Evolutionary conservation across 2,888 invertebrate species (phyloP), one percentile per base, ranked within the genome.

Genomic region (Clostera curtula): DNA sequence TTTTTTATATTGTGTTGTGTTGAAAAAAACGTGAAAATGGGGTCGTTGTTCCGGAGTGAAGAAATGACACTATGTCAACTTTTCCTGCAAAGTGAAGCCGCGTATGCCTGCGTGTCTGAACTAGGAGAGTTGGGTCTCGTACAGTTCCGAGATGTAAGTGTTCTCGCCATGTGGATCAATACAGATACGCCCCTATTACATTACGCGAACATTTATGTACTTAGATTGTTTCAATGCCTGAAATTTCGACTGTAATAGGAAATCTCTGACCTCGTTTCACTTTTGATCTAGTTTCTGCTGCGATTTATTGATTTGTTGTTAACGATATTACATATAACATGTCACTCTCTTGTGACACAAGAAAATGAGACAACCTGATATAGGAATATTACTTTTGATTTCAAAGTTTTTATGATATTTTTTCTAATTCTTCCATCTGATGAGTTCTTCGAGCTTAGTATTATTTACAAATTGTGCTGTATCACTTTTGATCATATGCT

Each of bases 21-120:
- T 52, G 42, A 53, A 36, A 54, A 68, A 58, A 37, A 54, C 54
- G 56, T 43, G 59, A 82, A 75, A 53, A 94, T 94, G 94, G 93
- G 93, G 73, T 93, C 95, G 68, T 87, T 98, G 69, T 98, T 97
- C 83, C 90, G 97, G 54, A 97, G 97, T 86, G 97, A 98, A 80
- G 96, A 97, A 87, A 98, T 99, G 98, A 93, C 95, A 64, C 88
- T 98, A 76, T 97, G 97, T 88, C 98, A 98, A 83, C 91, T 98
- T 59, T 98, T 97, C 82, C 86, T 98, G 47, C 98, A 98, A 79
- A 96, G 97, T 80, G 98, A 98, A 86, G 97, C 98, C 31, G 97
- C 98, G 9, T 98, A 98, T 85, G 94, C 96, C 38, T 98, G 97
- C 86, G 96, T 98, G 46, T 97, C 98, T 15, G 98, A 98, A 75